These are phyloP conservation scores for Crematogaster levior DNA, from an alignment of 2,888 invertebrate species.

Conservation along the genomic window DNA sequence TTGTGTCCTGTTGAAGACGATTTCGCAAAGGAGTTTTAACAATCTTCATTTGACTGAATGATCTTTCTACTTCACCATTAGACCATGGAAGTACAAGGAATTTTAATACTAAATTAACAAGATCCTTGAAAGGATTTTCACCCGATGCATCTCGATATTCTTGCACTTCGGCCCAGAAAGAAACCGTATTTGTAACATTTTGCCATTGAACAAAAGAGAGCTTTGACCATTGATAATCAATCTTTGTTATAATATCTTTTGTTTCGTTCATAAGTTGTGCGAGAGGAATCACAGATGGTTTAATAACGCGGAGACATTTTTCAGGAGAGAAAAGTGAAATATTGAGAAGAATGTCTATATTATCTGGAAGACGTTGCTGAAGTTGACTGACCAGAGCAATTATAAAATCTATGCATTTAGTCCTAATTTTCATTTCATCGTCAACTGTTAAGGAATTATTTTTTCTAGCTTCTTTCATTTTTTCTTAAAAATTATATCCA, in stretches of 20 bases:
- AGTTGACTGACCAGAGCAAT: background rate
- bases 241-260: background rate
- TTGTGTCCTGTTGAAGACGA: background rate
- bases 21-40: background rate
- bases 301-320: background rate
- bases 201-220: background rate
- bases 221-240: conserved; percentile 1
- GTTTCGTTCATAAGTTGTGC: background rate
- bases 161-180: background rate
- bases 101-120: conserved; percentile 2
- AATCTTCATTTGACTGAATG: conserved; percentile 1
- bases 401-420: background rate
- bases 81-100: background rate
- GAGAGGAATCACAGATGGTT: background rate
- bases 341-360: background rate
- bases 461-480: background rate
- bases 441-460: background rate
- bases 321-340: background rate
- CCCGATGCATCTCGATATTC: background rate
- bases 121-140: background rate
- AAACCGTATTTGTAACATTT: background rate
- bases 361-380: conserved; percentile 10
- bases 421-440: background rate
- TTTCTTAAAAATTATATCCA: background rate
- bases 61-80: background rate